Evolutionary conservation across 2,888 invertebrate species (phyloP).

Genomic region (Nomada ruficornis): DNA sequence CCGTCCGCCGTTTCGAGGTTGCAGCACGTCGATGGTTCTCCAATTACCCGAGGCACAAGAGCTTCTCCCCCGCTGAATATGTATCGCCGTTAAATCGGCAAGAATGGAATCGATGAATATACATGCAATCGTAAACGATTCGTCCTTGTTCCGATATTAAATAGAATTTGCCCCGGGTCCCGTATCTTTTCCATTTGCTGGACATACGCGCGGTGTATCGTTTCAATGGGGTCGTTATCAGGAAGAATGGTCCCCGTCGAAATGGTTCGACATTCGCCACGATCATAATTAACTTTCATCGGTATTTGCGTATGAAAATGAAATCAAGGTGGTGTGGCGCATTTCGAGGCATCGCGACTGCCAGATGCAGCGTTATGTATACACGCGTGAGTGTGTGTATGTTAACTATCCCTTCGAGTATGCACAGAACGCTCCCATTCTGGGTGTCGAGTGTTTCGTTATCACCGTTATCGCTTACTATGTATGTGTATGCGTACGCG

Average conservation of each 20-base stretch:
- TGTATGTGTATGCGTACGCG: conserved; percentile 13
- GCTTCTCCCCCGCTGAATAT: conserved; percentile 35
- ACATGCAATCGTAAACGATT: conserved; percentile 7
- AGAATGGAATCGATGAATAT: conserved; percentile 36
- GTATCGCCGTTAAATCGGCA: conserved; percentile 22
- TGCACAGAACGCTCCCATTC: conserved; percentile 53
- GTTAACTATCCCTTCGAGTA: conserved; percentile 59
- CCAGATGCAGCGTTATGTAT: conserved; percentile 29
- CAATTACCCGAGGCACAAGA: conserved; percentile 43
- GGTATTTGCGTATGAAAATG: not conserved
- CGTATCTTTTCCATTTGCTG: not conserved
- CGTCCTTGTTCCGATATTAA: conserved; percentile 5
- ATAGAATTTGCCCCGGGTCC: not conserved
- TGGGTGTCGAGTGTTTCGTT: conserved; percentile 64
- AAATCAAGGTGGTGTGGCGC: not conserved
- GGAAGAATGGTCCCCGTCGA: not conserved
- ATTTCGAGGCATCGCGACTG: not conserved
- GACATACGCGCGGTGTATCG: no score
- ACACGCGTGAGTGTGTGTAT: conserved; percentile 28
- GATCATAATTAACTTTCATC: not conserved
- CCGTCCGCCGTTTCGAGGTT: conserved; percentile 26
- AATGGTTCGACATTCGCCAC: not conserved
- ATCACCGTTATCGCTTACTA: conserved; percentile 65
- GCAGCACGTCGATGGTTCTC: conserved; percentile 38
- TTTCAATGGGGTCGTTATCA: no score